Conservation (phyloP, 2,797 vertebrate species). For the Chelon labrosus region DNA sequence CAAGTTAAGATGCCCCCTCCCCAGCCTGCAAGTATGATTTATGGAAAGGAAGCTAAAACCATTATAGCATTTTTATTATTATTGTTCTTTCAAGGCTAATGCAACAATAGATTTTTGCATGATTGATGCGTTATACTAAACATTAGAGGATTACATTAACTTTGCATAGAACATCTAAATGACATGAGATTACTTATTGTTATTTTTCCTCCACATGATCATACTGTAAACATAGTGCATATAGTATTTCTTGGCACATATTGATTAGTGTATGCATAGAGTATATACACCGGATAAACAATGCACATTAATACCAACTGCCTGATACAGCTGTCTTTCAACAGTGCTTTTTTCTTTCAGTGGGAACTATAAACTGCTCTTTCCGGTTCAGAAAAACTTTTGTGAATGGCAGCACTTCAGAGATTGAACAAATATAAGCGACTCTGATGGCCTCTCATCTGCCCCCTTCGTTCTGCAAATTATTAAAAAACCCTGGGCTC, state of each 20-base stretch:
- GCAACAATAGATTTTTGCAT: constrained; percentile 91
- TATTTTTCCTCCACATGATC: constrained; percentile 83
- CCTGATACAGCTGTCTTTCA: constrained; percentile 39
- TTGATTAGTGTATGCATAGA: constrained; percentile 69
- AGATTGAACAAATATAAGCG: constrained; percentile 70
- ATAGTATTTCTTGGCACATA: constrained; percentile 83
- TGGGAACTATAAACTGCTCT: constrained; percentile 47
- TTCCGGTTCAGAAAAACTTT: constrained; percentile 55
- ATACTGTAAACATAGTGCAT: constrained; percentile 81
- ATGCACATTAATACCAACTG: constrained; percentile 27
- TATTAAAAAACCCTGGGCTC: constrained; percentile 72
- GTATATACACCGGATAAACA: constrained; percentile 47
- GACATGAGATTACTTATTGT: constrained; percentile 88
- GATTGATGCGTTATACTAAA: constrained; percentile 90
- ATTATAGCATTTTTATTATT: constrained; percentile 92
- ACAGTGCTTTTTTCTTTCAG: constrained; percentile 14
- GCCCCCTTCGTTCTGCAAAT: constrained; percentile 72
- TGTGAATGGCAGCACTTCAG: constrained; percentile 66
- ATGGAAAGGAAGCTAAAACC: constrained; percentile 89
- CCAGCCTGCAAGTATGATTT: constrained; percentile 81
- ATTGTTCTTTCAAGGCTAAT: constrained; percentile 92
- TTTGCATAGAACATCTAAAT: constrained; percentile 89
- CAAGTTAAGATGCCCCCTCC: constrained; percentile 84
- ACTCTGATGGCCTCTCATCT: constrained; percentile 73
- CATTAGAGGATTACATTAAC: constrained; percentile 91